Percentiles rank a stretch among this genome's conserved stretches.
These are phyloP conservation scores for Lasioglossum oenotherae DNA, from an alignment of 2,888 invertebrate species.

Conservation along the genomic window DNA sequence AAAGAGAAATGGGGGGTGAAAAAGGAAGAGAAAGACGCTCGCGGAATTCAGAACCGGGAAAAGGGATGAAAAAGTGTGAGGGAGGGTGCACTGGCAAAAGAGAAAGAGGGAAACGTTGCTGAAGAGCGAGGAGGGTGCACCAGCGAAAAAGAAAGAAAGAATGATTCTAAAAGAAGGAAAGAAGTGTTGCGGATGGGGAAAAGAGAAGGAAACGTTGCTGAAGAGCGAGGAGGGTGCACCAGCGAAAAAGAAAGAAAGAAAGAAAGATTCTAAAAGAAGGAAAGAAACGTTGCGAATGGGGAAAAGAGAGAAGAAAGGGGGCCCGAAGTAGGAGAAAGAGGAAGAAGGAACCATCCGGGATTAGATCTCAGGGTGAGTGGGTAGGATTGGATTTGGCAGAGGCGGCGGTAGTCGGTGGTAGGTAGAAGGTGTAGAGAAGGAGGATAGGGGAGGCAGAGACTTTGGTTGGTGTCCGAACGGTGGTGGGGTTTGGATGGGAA, in stretches of 20 bases:
- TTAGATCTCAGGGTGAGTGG: slow-evolving; percentile 74
- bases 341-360: slow-evolving; percentile 51
- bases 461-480: slow-evolving; percentile 67
- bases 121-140: neutral
- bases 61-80: slow-evolving; percentile 29
- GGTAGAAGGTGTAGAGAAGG: slow-evolving; percentile 53
- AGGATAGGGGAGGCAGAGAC: slow-evolving; percentile 55
- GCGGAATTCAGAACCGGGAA: slow-evolving; percentile 40
- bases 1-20: slow-evolving; percentile 34
- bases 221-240: neutral
- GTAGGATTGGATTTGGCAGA: slow-evolving; percentile 78
- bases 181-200: neutral
- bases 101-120: slow-evolving; percentile 1
- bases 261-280: slow-evolving; percentile 4
- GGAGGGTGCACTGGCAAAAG: neutral
- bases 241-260: neutral
- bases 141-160: neutral
- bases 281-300: neutral
- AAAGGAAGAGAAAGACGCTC: slow-evolving; percentile 32
- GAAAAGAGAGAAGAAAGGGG: neutral
- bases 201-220: neutral
- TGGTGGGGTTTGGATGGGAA: slow-evolving; percentile 65
- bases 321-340: neutral
- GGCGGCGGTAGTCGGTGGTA: slow-evolving; percentile 64
- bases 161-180: neutral